These are phyloP conservation scores for Polymixis lichenea DNA, from an alignment of 2,888 invertebrate genomes.

Conservation along the genomic window DNA sequence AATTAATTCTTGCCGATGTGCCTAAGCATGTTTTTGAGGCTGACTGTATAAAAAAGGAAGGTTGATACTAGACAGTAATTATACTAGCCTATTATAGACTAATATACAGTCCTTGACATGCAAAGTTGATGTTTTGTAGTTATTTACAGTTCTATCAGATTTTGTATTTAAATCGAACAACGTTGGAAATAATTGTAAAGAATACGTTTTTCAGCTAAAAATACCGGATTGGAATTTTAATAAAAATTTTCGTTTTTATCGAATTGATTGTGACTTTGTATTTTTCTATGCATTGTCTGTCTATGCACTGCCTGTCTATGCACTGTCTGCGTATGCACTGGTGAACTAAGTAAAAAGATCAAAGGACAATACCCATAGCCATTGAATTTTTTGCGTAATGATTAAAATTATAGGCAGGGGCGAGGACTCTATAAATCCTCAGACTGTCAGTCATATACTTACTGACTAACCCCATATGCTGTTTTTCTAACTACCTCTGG, in stretches of 20 bases:
- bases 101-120: constrained; percentile 16
- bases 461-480: not conserved
- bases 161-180: not conserved
- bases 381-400: not conserved
- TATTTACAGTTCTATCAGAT: not conserved
- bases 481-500: not conserved
- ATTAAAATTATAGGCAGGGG: not conserved
- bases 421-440: not conserved
- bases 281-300: not conserved
- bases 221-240: not conserved
- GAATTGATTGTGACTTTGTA: not conserved
- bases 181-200: not conserved
- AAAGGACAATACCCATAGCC: not conserved
- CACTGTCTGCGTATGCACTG: not conserved
- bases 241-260: not conserved
- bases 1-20: not conserved
- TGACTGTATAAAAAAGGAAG: constrained; percentile 11
- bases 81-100: constrained; percentile 10
- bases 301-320: not conserved
- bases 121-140: not conserved
- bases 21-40: too few species aligned
- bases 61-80: constrained; percentile 9
- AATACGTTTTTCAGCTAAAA: not conserved
- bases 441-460: not conserved
- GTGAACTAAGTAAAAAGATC: not conserved